These are phyloP conservation scores for Pseudomyrmex gracilis DNA, from an alignment of 1,140 invertebrate genomes.

Conservation along the genomic window DNA sequence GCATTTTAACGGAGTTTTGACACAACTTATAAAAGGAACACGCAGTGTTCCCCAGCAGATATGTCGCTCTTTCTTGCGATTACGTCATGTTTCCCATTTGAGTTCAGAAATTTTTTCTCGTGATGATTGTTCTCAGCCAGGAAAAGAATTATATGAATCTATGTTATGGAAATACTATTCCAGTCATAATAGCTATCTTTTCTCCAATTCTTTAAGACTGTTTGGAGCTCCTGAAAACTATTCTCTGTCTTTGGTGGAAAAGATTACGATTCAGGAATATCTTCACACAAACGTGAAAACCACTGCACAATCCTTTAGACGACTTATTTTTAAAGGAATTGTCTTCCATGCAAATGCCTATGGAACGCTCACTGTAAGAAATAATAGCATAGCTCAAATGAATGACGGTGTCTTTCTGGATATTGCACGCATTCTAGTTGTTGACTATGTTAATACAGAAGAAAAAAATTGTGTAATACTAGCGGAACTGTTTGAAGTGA, in stretches of 20 bases:
- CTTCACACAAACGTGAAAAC: background rate
- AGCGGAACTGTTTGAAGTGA: background rate
- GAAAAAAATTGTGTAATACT: background rate
- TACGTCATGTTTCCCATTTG: background rate
- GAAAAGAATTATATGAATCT: background rate
- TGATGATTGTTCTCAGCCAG: background rate
- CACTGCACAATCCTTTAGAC: background rate
- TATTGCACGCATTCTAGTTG: background rate
- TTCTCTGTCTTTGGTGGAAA: background rate
- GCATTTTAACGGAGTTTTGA: slow-evolving; percentile 1
- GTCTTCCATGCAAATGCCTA: background rate
- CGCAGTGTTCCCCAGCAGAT: background rate
- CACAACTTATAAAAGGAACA: background rate
- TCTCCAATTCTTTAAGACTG: background rate
- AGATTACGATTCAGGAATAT: background rate
- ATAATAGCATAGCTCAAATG: background rate
- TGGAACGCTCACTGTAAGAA: background rate
- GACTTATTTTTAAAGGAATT: slow-evolving; percentile 4
- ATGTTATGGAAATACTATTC: background rate
- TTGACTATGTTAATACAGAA: background rate
- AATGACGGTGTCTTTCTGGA: background rate
- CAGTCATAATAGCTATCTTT: background rate
- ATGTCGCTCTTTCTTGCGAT: background rate
- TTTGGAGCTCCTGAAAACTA: slow-evolving; percentile 8
- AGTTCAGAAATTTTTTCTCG: background rate